These are phyloP conservation scores for Clarias pachynema DNA, from an alignment of 2,797 vertebrate genomes.

Conservation along the genomic window DNA sequence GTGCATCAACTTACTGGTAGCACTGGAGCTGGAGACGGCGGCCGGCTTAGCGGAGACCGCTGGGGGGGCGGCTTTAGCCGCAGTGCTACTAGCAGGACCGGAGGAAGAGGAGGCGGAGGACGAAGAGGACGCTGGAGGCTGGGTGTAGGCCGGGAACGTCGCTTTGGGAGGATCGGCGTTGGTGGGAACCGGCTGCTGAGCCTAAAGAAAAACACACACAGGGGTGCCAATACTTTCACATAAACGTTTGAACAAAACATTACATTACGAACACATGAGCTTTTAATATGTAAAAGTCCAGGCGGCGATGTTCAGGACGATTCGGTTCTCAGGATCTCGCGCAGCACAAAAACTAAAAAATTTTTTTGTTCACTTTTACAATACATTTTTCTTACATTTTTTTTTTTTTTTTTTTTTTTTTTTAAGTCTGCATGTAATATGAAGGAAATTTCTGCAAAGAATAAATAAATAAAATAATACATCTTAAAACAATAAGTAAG, in stretches of 20 bases:
- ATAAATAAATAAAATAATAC: too few species aligned
- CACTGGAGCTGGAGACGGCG: slow-evolving; percentile 95
- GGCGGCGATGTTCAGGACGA: too few species aligned
- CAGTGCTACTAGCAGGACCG: slow-evolving; percentile 93
- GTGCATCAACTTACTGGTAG: slow-evolving; percentile 99
- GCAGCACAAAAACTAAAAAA: too few species aligned
- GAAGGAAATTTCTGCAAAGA: too few species aligned
- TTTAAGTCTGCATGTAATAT: too few species aligned
- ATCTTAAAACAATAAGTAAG: too few species aligned
- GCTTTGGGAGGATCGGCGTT: slow-evolving; percentile 91
- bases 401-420: too few species aligned
- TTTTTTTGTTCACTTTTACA: too few species aligned
- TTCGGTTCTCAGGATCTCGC: too few species aligned
- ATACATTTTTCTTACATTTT: too few species aligned
- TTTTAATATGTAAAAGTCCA: background rate
- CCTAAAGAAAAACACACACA: slow-evolving; percentile 70
- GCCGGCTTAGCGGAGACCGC: slow-evolving; percentile 97
- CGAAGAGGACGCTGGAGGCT: slow-evolving; percentile 88
- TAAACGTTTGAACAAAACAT: background rate
- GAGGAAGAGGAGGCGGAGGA: slow-evolving; percentile 84
- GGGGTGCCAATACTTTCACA: background rate
- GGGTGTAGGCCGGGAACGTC: slow-evolving; percentile 98
- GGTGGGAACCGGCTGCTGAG: slow-evolving; percentile 84
- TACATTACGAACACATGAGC: background rate
- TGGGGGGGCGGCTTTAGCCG: slow-evolving; percentile 87